Base-by-base conservation (phyloP, 1,140 invertebrate genomes). In the Harpegnathos saltator region DNA sequence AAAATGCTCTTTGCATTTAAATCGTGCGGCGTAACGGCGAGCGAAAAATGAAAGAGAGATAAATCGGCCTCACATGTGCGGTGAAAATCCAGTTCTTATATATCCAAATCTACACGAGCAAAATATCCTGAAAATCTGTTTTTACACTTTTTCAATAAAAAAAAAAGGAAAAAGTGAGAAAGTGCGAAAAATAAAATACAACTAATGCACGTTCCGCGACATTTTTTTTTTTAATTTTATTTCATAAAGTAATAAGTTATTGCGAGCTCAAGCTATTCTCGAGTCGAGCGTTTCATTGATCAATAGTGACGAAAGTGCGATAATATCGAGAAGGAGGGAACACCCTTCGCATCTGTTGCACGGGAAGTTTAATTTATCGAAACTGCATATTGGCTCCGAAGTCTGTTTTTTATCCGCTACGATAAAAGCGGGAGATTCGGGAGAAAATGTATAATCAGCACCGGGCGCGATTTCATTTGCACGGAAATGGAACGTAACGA, bases 331-430 rank as follows among this genome's bases (percentile, higher is more conserved):
- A 3, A 11, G 5, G 66, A 22, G 22, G 74, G 29, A 56, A 56
- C 4, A n/a, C 24, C 33, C 65, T 77, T 54, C 48, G n/a, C 26
- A n/a, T 75, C n/a, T 22, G 15, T 54, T 54, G 61, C 29, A n/a
- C 5, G n/a, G 26, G 38, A n/a, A 56, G 33, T 77, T 77, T n/a
- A 66, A 77, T 77, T 77, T 15, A 38, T n/a, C 12, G 24, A 62
- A 62, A 48, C 44, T 15, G 38, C 7, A 22, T 38, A 2, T 65
- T n/a, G 26, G n/a, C 54, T 77, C 52, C 61, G 19, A 14, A 14
- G 44, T 50, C 33, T 48, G 63, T 2, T 56, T 66, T 11, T 77
- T 38, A 38, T 24, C 19, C 15, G 4, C 12, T 3, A 3, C 66
- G 38, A 44, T 44, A 4, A 44, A 77, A 77, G 26, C 66, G 33